phyloP scores from a whole-genome alignment of 37 sponge, comb jelly and placozoan species.

The Haliclona indistincta region DNA sequence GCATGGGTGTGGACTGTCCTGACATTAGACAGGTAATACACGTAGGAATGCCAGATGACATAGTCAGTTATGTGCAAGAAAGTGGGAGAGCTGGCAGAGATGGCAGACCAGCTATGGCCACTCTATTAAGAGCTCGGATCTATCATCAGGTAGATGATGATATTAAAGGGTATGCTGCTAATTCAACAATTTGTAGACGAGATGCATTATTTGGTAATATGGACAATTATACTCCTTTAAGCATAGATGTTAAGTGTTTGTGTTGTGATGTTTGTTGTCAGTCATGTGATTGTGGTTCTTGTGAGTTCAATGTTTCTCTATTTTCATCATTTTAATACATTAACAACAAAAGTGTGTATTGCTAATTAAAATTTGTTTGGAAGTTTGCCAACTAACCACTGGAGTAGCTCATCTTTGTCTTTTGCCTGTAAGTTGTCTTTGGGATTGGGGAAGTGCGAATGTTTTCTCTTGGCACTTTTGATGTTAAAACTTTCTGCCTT shows the following conservation, averaged over 20 bases:
- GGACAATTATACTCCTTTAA: not conserved
- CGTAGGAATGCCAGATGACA: not conserved
- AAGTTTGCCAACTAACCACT: too few species aligned
- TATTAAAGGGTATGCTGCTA: not conserved
- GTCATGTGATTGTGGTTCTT: not conserved
- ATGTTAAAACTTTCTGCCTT: too few species aligned
- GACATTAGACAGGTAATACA: conserved; percentile 12
- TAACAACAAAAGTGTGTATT: too few species aligned
- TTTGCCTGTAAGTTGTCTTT: too few species aligned
- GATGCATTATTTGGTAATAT: conserved; percentile 1
- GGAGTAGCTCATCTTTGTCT: too few species aligned
- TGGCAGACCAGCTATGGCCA: not conserved
- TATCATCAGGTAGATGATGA: not conserved
- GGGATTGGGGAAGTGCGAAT: too few species aligned
- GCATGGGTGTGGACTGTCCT: conserved; percentile 22
- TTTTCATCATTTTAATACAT: too few species aligned
- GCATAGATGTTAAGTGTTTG: conserved; percentile 2
- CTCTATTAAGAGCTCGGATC: not conserved
- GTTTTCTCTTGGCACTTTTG: too few species aligned
- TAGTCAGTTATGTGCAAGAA: conserved; percentile 14
- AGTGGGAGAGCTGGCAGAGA: conserved; percentile 9
- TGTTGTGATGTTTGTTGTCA: conserved; percentile 17
- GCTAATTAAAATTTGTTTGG: too few species aligned
- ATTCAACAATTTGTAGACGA: not conserved
- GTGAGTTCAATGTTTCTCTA: too few species aligned